These are phyloP conservation scores for Bufo gargarizans DNA, from an alignment of 2,113 vertebrate genomes.

Conservation along the genomic window DNA sequence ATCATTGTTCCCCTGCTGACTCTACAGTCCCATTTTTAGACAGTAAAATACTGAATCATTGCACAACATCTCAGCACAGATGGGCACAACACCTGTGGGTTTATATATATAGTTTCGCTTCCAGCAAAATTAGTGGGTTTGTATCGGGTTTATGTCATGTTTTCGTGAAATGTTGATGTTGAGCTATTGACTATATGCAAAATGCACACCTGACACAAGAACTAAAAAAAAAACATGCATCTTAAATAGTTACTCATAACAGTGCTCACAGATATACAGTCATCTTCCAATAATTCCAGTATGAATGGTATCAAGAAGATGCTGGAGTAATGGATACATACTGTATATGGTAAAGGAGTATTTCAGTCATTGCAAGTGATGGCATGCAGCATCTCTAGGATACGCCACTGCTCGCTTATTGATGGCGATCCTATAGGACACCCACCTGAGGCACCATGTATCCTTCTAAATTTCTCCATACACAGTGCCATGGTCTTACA, in stretches of 20 bases:
- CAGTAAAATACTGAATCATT: constrained; percentile 44
- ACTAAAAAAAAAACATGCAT: not conserved
- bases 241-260: not conserved
- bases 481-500: too few relatives aligned
- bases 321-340: too few relatives aligned
- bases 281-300: not conserved
- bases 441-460: too few relatives aligned
- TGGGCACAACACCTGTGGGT: constrained; percentile 50
- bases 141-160: constrained; percentile 43
- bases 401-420: too few relatives aligned
- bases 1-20: constrained; percentile 37
- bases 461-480: too few relatives aligned
- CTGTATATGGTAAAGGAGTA: not conserved
- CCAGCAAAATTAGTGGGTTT: constrained; percentile 14
- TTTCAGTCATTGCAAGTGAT: not conserved
- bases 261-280: not conserved
- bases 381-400: too few relatives aligned
- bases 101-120: constrained; percentile 54
- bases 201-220: not conserved
- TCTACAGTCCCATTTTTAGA: constrained; percentile 41
- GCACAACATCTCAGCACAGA: constrained; percentile 50
- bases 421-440: too few relatives aligned
- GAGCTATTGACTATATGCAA: constrained; percentile 38
- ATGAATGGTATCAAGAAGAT: not conserved
- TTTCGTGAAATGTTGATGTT: constrained; percentile 43